Conservation (phyloP, 1,140 invertebrate genomes). For the Cherax destructor region DNA sequence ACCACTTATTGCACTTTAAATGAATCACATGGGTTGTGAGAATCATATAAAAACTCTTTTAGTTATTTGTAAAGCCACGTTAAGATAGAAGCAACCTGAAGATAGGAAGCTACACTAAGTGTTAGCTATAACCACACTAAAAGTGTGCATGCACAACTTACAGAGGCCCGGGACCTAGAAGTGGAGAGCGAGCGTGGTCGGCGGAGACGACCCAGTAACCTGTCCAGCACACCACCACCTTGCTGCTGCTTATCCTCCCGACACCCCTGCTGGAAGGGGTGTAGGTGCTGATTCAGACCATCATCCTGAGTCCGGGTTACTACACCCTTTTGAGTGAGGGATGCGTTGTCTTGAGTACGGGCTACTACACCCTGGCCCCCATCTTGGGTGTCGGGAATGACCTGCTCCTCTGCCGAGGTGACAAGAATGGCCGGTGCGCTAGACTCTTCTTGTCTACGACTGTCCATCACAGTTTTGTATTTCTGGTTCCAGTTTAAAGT, state of each 20-base stretch:
- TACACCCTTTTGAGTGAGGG: too few species aligned
- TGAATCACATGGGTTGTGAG: too few species aligned
- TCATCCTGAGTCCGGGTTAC: background rate
- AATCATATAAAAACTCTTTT: too few species aligned
- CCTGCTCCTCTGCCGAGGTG: background rate
- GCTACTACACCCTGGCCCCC: background rate
- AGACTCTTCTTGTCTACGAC: background rate
- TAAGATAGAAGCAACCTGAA: too few species aligned
- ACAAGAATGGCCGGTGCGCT: constrained; percentile 18
- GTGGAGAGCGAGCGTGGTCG: constrained; percentile 23
- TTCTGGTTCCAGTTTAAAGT: constrained; percentile 45
- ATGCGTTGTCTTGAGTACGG: background rate
- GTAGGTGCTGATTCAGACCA: background rate
- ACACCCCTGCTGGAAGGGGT: background rate
- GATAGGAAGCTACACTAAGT: too few species aligned
- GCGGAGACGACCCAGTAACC: constrained; percentile 14
- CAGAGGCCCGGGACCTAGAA: constrained; percentile 25
- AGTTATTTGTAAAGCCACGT: too few species aligned
- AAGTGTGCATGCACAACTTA: constrained; percentile 6
- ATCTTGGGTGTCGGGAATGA: background rate
- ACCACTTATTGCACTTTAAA: too few species aligned
- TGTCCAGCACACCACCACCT: background rate
- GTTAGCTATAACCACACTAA: too few species aligned
- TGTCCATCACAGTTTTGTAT: constrained; percentile 31
- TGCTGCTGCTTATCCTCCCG: background rate